Percentiles rank a stretch among this genome's conserved stretches.
Evolutionary conservation across 2,113 vertebrate species (phyloP).

Genomic region (Machaerirhynchus nigripectus): DNA sequence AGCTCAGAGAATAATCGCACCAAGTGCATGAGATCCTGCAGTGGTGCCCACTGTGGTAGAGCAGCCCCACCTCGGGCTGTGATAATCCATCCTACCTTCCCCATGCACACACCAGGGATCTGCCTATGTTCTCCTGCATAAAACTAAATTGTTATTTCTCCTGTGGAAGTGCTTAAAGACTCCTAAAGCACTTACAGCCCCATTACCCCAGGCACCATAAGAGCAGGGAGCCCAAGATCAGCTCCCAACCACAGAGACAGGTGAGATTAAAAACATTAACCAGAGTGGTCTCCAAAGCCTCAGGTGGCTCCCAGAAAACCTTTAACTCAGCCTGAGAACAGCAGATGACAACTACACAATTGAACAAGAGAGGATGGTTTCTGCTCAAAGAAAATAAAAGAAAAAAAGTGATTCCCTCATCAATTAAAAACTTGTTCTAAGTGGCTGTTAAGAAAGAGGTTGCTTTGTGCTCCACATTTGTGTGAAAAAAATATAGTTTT

Average conservation of each 20-base stretch:
- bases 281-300: neutral
- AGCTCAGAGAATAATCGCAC: neutral
- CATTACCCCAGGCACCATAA: neutral
- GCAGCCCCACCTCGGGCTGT: neutral
- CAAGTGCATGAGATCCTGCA: neutral
- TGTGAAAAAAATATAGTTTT: neutral
- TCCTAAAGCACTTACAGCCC: neutral
- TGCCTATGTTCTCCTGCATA: neutral
- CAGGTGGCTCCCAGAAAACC: neutral
- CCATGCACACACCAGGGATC: fast-evolving
- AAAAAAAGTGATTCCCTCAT: neutral
- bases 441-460: neutral
- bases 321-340: neutral
- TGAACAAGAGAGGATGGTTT: neutral
- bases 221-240: neutral
- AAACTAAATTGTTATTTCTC: neutral
- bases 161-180: neutral
- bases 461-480: neutral
- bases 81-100: neutral
- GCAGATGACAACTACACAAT: fast-evolving
- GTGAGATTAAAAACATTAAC: neutral
- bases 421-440: neutral
- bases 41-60: neutral
- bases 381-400: neutral
- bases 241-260: neutral